phyloP scores from a whole-genome alignment of 2,888 invertebrate species.

The Nephrotoma guestfalica region DNA sequence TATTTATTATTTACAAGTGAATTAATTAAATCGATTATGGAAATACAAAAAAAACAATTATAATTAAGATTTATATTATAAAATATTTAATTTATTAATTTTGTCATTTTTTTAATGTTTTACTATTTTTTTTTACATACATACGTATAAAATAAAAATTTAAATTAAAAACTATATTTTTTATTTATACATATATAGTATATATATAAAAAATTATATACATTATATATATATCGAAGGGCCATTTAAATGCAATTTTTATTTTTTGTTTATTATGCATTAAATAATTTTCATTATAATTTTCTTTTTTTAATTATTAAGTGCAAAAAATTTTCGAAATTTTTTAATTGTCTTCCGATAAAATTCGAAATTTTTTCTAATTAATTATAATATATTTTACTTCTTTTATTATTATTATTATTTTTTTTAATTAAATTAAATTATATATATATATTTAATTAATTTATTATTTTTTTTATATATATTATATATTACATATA shows the following conservation, averaged over 20 bases:
- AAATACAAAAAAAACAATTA: background rate
- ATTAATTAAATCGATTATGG: background rate
- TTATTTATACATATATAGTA: background rate
- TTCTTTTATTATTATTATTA: background rate
- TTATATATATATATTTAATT: background rate
- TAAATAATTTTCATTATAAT: background rate
- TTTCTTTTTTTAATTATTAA: background rate
- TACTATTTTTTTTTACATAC: background rate
- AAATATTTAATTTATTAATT: background rate
- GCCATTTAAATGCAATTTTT: conserved; percentile 5
- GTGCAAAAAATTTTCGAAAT: background rate
- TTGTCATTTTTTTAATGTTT: conserved; percentile 1
- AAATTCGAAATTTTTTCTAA: background rate
- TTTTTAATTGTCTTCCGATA: background rate
- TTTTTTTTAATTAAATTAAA: background rate
- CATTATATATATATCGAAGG: background rate
- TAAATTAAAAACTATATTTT: background rate
- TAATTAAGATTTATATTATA: background rate
- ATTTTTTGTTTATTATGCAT: conserved; percentile 1
- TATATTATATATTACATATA: background rate
- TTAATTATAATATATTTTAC: background rate
- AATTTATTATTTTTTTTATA: background rate
- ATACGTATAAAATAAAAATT: background rate
- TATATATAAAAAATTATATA: background rate
- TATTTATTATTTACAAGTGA: background rate